Evolutionary conservation across 2,113 vertebrate genomes (phyloP).

Genomic region (Festucalex cinctus): DNA sequence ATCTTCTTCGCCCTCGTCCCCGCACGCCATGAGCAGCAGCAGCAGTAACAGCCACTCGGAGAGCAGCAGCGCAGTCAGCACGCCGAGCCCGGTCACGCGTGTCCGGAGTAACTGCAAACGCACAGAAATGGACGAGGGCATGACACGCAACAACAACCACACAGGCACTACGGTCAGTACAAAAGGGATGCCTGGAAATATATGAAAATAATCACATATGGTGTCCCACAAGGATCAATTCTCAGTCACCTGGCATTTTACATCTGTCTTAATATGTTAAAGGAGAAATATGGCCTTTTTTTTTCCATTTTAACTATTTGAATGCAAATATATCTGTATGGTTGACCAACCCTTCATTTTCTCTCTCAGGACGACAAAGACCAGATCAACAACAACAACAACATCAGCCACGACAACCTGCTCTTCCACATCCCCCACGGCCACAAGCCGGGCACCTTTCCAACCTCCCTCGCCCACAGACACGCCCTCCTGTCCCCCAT

Average conservation of each 20-base stretch:
- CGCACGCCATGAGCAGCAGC: constrained; percentile 63
- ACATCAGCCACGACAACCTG: constrained; percentile 42
- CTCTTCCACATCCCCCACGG: constrained; percentile 79
- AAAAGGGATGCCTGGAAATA: neutral
- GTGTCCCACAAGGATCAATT: neutral
- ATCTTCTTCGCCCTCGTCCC: constrained; percentile 63
- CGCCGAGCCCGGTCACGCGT: constrained; percentile 66
- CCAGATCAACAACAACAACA: constrained; percentile 48
- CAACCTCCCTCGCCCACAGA: constrained; percentile 72
- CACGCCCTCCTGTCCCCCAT: constrained; percentile 26
- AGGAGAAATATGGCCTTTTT: too few relatives aligned
- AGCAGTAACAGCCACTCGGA: constrained; percentile 72
- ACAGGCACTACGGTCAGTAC: constrained; percentile 35
- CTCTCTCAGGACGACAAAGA: constrained; percentile 40
- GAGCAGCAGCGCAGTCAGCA: constrained; percentile 75
- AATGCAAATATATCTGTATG: too few relatives aligned
- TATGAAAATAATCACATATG: neutral
- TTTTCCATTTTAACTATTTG: too few relatives aligned
- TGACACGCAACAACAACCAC: constrained; percentile 12
- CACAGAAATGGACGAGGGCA: neutral
- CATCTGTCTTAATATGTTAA: too few relatives aligned
- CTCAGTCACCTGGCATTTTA: neutral
- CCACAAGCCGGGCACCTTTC: constrained; percentile 87
- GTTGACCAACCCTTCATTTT: neutral
- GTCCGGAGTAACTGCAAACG: constrained; percentile 69